Conservation (phyloP, 1,140 invertebrate species). For the Pseudomyrmex sp. region DNA sequence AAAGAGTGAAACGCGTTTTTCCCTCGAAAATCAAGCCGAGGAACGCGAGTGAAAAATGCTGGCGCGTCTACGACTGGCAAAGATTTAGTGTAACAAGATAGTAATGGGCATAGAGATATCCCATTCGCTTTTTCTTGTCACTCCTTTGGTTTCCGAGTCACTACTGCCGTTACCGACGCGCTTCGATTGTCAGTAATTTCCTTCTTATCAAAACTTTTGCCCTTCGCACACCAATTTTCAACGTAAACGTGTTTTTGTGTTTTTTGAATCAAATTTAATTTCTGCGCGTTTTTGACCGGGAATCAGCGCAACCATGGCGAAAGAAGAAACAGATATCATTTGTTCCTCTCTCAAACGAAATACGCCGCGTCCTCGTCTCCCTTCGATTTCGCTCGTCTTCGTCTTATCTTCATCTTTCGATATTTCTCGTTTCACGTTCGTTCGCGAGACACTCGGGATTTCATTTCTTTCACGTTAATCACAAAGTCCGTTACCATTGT, state of each 20-base stretch:
- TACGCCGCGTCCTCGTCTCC: not conserved
- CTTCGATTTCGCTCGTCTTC: constrained; percentile 5
- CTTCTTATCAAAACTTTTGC: not conserved
- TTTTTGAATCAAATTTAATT: constrained; percentile 42
- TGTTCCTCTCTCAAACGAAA: constrained; percentile 15
- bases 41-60: constrained; percentile 67
- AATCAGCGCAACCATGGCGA: not conserved
- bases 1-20: not conserved
- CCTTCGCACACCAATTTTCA: not conserved
- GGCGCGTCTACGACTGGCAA: constrained; percentile 70
- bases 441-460: constrained; percentile 18
- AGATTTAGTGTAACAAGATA: constrained; percentile 70
- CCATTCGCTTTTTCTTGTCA: constrained; percentile 46
- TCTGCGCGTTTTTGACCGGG: not conserved
- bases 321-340: constrained; percentile 52
- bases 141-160: not conserved
- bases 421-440: constrained; percentile 17
- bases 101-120: constrained; percentile 68
- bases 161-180: constrained; percentile 39
- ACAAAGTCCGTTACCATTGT: constrained; percentile 6
- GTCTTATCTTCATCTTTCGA: not conserved
- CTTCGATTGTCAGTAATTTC: not conserved
- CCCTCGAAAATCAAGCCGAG: constrained; percentile 65
- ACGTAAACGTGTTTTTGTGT: constrained; percentile 19
- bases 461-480: constrained; percentile 54